phyloP scores from a whole-genome alignment of 2,888 invertebrate species.

The Ectemnius continuus region DNA sequence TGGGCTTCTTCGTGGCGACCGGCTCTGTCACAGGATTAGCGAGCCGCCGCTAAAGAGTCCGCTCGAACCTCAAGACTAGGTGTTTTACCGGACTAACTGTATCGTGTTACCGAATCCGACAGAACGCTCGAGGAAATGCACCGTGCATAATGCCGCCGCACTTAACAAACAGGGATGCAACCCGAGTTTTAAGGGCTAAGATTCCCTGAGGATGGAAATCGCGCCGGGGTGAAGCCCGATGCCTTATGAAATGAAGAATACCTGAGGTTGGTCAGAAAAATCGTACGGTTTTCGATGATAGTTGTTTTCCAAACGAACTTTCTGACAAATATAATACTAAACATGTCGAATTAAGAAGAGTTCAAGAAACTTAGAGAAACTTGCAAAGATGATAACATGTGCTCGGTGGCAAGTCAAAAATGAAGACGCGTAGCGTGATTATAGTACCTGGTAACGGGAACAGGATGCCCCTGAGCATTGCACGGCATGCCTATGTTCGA shows the following conservation, averaged over 20 bases:
- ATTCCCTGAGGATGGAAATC: too few relatives aligned
- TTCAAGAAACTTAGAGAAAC: constrained; percentile 7
- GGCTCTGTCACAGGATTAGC: constrained; percentile 52
- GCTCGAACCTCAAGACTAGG: constrained; percentile 14
- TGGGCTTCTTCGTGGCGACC: constrained; percentile 78
- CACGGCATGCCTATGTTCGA: constrained; percentile 82
- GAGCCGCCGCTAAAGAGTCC: constrained; percentile 24
- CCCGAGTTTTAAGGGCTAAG: too few relatives aligned
- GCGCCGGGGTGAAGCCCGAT: too few relatives aligned
- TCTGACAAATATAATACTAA: too few relatives aligned
- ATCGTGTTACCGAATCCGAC: constrained; percentile 45
- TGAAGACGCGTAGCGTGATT: constrained; percentile 24
- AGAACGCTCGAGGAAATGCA: constrained; percentile 21
- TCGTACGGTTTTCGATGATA: too few relatives aligned
- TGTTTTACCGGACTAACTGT: constrained; percentile 32
- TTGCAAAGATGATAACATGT: constrained; percentile 7
- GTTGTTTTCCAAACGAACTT: too few relatives aligned
- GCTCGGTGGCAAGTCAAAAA: neutral
- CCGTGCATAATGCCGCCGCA: constrained; percentile 29
- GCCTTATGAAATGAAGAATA: too few relatives aligned
- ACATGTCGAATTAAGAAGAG: too few relatives aligned
- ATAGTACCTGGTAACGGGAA: constrained; percentile 85
- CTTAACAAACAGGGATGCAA: constrained; percentile 3
- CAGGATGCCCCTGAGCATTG: constrained; percentile 86
- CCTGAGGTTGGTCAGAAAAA: too few relatives aligned